Base-by-base conservation (phyloP, 2,113 vertebrate genomes). In the Haemorhous mexicanus region DNA sequence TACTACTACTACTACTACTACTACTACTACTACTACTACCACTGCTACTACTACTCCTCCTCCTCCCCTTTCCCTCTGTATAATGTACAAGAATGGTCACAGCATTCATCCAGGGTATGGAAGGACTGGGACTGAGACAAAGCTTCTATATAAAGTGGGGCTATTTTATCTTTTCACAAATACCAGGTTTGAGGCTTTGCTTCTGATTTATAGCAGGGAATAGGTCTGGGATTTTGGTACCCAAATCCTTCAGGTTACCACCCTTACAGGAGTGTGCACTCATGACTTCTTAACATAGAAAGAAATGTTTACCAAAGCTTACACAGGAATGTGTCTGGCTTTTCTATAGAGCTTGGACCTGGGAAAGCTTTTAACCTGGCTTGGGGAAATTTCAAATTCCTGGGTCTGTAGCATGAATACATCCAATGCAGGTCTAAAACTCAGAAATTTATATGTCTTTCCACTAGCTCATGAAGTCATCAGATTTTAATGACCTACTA, bases 11-110 rank as follows among this genome's bases (percentile, higher is more conserved):
- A 6, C 44, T 47, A 9, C 24, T 16, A 3, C 28, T 73, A 6
- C 44, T 43, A 11, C 23, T 16, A 3, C 22, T 13, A 19, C 15
- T 28, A 7, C 12, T 33, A 4, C 13, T 22, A 3, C 18, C 46
- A 1, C 11, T 30, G 2, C 28, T 30, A 1, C 8, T 23, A 16
- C 62, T 69, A 4, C 26, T 41, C 6, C 20, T 32, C 3, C 26
- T 41, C 6, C 20, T 32, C 3, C 30, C 43, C 21, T 47, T 58
- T 43, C 5, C 4, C 9, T 84, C 43, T 74, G 8, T 55, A 11
- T 37, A 33, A 81, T 55, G 49, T 43, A 55, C 56, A 72, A 46
- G 20, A 73, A 74, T 8, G 19, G 22, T 68, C 44, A 63, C 66
- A 68, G 14, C 7, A 1, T 75, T 87, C 21, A 77, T 58, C 39